Percentiles rank a stretch among this genome's conserved stretches.
Conservation (phyloP, 1,140 invertebrate genomes). For the Diorhabda elongata region DNA sequence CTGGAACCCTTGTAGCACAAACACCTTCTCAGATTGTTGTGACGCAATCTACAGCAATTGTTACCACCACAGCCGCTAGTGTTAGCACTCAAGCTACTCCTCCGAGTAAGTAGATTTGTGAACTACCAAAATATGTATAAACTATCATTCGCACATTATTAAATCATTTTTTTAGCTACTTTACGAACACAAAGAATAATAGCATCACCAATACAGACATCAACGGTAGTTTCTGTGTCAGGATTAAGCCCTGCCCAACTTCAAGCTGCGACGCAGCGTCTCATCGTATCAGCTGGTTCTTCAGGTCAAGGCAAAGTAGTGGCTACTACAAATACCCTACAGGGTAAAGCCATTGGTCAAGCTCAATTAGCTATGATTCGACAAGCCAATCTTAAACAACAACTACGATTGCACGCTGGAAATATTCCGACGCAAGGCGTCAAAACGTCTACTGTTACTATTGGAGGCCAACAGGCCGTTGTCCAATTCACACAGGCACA, state of each 20-base stretch:
- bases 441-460: conserved; percentile 43
- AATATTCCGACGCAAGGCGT: conserved; percentile 44
- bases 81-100: conserved; percentile 38
- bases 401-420: conserved; percentile 48
- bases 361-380: conserved; percentile 51
- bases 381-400: conserved; percentile 43
- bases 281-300: conserved; percentile 47
- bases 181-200: conserved; percentile 50
- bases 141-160: not conserved
- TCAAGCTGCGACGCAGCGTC: conserved; percentile 49
- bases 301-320: conserved; percentile 45
- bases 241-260: conserved; percentile 48
- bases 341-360: conserved; percentile 51
- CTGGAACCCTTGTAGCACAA: conserved; percentile 8
- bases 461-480: conserved; percentile 41
- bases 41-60: conserved; percentile 35
- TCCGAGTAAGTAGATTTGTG: conserved; percentile 36
- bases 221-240: conserved; percentile 50
- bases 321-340: conserved; percentile 46
- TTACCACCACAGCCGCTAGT: conserved; percentile 44
- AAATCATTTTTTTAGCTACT: conserved; percentile 34
- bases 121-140: not conserved
- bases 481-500: conserved; percentile 46
- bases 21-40: conserved; percentile 21
- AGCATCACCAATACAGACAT: conserved; percentile 47